Percentiles rank a stretch among this genome's conserved stretches.
phyloP scores from a whole-genome alignment of 2,113 vertebrate genomes.

The Todiramphus saurophagus region DNA sequence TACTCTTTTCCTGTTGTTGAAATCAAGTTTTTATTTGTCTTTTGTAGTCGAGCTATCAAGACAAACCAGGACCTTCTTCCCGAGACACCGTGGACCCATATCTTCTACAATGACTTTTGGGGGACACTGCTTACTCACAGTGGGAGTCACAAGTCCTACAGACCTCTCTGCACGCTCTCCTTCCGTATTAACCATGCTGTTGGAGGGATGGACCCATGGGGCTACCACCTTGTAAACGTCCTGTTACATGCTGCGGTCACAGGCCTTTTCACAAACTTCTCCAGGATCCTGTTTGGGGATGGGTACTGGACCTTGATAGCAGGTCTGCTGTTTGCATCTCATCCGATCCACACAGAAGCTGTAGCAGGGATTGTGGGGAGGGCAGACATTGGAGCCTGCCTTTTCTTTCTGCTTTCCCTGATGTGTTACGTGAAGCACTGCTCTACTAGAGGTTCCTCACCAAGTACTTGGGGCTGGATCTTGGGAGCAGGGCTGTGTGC shows the following conservation, averaged over 20 bases:
- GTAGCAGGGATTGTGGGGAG: conserved; percentile 94
- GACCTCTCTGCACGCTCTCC: conserved; percentile 95
- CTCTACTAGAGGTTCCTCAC: conserved; percentile 67
- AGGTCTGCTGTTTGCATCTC: conserved; percentile 91
- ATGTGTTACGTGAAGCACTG: conserved; percentile 92
- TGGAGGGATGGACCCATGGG: conserved; percentile 93
- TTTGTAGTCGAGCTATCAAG: conserved; percentile 95
- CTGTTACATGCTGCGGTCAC: conserved; percentile 88
- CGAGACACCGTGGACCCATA: conserved; percentile 94
- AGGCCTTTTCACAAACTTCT: conserved; percentile 89
- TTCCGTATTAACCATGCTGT: conserved; percentile 92
- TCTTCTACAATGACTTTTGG: conserved; percentile 99
- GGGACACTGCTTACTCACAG: conserved; percentile 97
- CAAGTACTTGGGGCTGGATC: conserved; percentile 83
- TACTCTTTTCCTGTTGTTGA: conserved; percentile 35
- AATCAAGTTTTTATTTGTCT: conserved; percentile 36
- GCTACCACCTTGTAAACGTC: conserved; percentile 94
- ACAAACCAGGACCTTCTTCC: conserved; percentile 98
- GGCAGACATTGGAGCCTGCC: conserved; percentile 91
- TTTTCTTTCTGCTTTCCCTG: conserved; percentile 94
- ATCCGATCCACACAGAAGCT: conserved; percentile 95
- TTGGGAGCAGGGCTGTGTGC: conserved; percentile 85
- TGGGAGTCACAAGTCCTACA: conserved; percentile 98
- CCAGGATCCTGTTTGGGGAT: conserved; percentile 87
- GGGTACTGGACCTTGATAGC: conserved; percentile 92